A percentile compares a stretch with the other conserved stretches of the same genome.
Conservation (phyloP, 2,113 vertebrate species). For the Phylloscopus trochilus region DNA sequence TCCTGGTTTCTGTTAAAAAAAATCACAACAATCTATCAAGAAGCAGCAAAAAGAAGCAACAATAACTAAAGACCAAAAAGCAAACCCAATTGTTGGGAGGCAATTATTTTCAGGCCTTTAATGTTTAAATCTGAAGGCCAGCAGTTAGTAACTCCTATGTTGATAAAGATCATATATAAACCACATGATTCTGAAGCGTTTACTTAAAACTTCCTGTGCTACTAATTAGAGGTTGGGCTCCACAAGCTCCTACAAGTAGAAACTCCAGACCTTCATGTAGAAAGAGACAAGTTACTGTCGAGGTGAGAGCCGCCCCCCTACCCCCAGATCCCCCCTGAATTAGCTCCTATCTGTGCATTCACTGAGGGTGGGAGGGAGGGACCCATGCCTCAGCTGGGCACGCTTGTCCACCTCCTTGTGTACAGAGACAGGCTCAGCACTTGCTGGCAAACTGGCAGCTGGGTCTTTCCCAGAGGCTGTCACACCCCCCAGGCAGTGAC, state of each 20-base stretch:
- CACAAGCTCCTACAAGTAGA: not conserved
- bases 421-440: not conserved
- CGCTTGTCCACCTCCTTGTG: not conserved
- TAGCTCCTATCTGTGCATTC: not conserved
- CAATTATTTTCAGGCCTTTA: not conserved
- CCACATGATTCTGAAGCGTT: not conserved
- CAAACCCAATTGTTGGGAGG: not conserved
- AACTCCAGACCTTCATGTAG: not conserved
- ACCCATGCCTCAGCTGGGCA: not conserved
- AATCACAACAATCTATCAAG: fast-evolving
- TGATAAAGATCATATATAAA: not conserved
- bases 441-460: not conserved
- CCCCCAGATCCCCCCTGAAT: not conserved
- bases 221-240: not conserved
- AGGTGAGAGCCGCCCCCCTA: not conserved
- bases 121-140: not conserved
- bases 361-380: not conserved
- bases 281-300: not conserved
- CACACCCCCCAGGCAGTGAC: not conserved
- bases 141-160: not conserved
- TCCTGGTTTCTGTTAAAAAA: not conserved
- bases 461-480: not conserved
- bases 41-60: not conserved
- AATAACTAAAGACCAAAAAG: not conserved
- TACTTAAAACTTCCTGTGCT: not conserved